Base-by-base conservation (phyloP, 2,888 invertebrate genomes). In the Melangyna quadrimaculata region DNA sequence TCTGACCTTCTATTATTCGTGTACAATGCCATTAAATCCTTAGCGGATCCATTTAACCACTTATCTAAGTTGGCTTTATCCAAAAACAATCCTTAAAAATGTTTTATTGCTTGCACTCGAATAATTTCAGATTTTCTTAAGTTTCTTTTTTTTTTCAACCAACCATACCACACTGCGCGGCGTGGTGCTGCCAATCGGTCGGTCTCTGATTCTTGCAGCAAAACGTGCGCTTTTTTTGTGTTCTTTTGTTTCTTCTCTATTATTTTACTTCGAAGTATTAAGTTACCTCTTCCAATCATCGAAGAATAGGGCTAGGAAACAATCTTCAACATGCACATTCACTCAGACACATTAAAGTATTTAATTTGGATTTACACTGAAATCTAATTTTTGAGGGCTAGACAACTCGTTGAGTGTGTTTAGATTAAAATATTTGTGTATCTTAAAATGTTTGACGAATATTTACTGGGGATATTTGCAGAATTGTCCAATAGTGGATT, bases 31-130 rank as follows among this genome's bases (percentile, higher is more conserved):
- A 86, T 86, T 86, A 86, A 86, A 86, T 80, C 84, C 84, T 80
- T 75, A 78, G 81, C 86, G 81, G 86, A 86, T 86, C 86, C 86
- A 78, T 86, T 86, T 86, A 86, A 86, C 86, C 86, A 86, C 86
- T 86, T 86, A 86, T 86, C 80, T 86, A 73, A 86, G 86, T 86
- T 81, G 80, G 80, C 86, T 77, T 86, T 87, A 87, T 87, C 87
- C 74, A 78, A 82, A 87, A 78, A 87, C 78, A 87, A 87, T 87
- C 82, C 82, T 87, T 78, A 78, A 82, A 78, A 82, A 87, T 82
- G 78, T 82, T 87, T 87, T 82, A 82, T 87, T 87, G 82, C 82
- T 87, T 87, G 74, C 82, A 75, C 72, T 82, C 78, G 82, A 82
- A 87, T 87, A 82, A 87, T 82, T 87, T 82, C 73, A 81, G 81